Evolutionary conservation across 2,888 invertebrate species (phyloP).

Genomic region (Oscheius sp.): DNA sequence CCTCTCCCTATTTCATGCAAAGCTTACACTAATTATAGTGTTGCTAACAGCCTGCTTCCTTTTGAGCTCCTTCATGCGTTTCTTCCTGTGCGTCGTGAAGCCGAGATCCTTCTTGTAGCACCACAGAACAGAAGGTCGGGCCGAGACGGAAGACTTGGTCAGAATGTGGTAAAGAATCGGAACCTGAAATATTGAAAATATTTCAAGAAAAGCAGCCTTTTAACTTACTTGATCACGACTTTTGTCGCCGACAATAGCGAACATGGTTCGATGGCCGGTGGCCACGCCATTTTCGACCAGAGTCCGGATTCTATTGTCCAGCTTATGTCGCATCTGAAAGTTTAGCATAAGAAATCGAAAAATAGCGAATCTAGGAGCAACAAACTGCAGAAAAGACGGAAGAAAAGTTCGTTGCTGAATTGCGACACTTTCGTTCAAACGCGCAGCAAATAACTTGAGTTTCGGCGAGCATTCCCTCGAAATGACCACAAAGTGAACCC

Average conservation of each 20-base stretch:
- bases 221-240: constrained; percentile 87
- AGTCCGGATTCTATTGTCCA: constrained; percentile 93
- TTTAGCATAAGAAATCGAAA: too few relatives aligned
- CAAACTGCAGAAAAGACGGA: too few relatives aligned
- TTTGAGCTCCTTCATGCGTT: constrained; percentile 86
- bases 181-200: constrained; percentile 78
- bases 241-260: constrained; percentile 94
- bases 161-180: constrained; percentile 97
- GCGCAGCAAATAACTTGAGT: too few relatives aligned
- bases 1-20: neutral
- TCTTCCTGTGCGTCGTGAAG: constrained; percentile 91
- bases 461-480: too few relatives aligned
- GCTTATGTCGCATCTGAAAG: constrained; percentile 80
- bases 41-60: constrained; percentile 85
- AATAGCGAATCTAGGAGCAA: too few relatives aligned
- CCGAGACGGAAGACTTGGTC: constrained; percentile 90
- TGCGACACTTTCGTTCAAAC: too few relatives aligned
- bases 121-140: constrained; percentile 94
- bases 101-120: constrained; percentile 96
- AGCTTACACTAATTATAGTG: constrained; percentile 35
- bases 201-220: neutral
- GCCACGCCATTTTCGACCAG: constrained; percentile 97
- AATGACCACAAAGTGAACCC: too few relatives aligned
- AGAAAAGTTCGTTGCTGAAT: too few relatives aligned
- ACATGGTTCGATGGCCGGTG: constrained; percentile 89